Evolutionary conservation across 2,888 invertebrate species (phyloP).

Genomic region (Torymus aiolomorphi): DNA sequence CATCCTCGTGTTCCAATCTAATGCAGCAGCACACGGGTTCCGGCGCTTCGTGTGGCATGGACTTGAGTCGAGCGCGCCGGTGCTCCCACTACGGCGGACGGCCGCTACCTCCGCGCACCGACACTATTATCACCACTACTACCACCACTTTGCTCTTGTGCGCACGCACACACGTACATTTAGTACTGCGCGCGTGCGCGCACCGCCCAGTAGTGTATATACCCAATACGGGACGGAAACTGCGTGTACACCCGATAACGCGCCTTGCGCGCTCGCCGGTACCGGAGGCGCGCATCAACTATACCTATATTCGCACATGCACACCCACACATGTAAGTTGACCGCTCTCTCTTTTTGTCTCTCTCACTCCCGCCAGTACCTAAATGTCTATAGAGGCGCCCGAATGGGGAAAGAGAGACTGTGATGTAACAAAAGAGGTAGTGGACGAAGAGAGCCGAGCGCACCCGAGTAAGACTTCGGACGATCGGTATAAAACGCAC

Average conservation of each 20-base stretch:
- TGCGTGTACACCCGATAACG: background rate
- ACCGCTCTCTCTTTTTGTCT: no score
- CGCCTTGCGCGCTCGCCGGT: no score
- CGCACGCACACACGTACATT: conserved; percentile 23
- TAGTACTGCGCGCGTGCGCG: conserved; percentile 59
- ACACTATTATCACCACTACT: conserved; percentile 18
- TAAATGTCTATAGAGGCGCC: conserved; percentile 60
- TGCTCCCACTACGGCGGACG: conserved; percentile 39
- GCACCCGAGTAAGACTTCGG: conserved; percentile 63
- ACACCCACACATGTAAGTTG: background rate
- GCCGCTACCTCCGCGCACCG: no score
- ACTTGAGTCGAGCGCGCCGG: conserved; percentile 44
- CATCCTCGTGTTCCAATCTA: background rate
- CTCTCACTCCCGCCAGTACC: no score
- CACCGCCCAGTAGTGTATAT: conserved; percentile 61
- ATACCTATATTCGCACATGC: background rate
- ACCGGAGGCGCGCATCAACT: background rate
- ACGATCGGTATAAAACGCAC: conserved; percentile 47
- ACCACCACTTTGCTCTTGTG: conserved; percentile 5
- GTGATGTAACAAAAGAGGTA: conserved; percentile 74
- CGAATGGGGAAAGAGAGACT: conserved; percentile 58
- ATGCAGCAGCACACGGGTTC: background rate
- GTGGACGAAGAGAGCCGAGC: conserved; percentile 69
- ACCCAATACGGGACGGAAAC: conserved; percentile 58
- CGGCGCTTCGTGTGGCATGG: conserved; percentile 51